Conservation (phyloP, 2,888 invertebrate genomes). For the Geophilus truncorum region DNA sequence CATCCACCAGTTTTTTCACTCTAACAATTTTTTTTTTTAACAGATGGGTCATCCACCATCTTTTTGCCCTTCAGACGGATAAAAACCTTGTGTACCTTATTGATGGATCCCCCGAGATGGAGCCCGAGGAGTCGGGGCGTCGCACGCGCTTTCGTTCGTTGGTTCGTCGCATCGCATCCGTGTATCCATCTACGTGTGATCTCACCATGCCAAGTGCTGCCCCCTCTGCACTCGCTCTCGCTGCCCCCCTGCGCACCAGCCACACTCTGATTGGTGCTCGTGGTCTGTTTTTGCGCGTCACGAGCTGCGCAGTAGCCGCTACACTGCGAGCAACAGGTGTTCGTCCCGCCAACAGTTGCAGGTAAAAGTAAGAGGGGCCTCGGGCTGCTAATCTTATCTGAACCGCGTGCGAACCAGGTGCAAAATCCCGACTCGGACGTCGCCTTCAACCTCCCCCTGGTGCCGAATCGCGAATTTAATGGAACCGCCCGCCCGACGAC, state of each 20-base stretch:
- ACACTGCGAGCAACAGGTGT: neutral
- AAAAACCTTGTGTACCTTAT: neutral
- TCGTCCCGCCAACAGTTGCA: neutral
- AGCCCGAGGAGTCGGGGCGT: too few relatives aligned
- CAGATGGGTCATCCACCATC: too few relatives aligned
- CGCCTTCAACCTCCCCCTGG: neutral
- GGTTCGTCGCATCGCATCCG: neutral
- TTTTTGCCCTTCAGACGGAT: too few relatives aligned
- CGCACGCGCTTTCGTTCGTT: too few relatives aligned
- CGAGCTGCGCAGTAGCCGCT: neutral
- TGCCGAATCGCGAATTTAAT: too few relatives aligned
- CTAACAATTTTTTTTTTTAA: too few relatives aligned
- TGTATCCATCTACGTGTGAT: neutral
- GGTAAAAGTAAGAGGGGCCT: neutral
- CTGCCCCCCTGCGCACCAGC: neutral
- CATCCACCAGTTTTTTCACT: too few relatives aligned
- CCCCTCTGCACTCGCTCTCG: neutral
- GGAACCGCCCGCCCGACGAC: too few relatives aligned
- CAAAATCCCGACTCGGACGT: neutral
- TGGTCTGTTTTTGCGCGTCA: neutral
- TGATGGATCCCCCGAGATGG: neutral
- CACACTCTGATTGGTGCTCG: neutral
- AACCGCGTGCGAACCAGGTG: neutral
- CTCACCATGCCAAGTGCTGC: slow-evolving; percentile 4
- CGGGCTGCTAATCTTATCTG: neutral